phyloP scores from a whole-genome alignment of 2,113 vertebrate genomes.

The Pluvialis apricaria region DNA sequence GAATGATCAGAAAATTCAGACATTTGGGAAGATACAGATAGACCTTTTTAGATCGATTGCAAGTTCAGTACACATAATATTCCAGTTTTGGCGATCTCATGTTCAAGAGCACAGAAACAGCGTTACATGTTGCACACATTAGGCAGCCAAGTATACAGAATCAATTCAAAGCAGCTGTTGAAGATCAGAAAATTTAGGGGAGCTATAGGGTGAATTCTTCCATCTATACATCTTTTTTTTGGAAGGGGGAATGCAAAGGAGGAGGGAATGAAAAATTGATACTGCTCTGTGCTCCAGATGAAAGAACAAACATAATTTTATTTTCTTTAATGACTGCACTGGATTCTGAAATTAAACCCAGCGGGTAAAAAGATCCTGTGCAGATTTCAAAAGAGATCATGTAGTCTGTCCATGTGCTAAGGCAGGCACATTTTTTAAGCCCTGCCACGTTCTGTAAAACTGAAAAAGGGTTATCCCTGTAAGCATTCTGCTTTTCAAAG shows the following conservation, averaged over 20 bases:
- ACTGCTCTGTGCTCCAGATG: conserved; percentile 14
- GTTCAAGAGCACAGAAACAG: neutral
- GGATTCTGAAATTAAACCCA: conserved; percentile 52
- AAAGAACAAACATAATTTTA: conserved; percentile 54
- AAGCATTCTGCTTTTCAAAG: conserved; percentile 43
- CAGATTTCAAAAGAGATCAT: conserved; percentile 61
- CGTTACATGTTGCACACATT: conserved; percentile 16
- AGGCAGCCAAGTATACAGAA: neutral
- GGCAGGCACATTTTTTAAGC: conserved; percentile 37
- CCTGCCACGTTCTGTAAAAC: conserved; percentile 13
- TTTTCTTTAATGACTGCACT: conserved; percentile 48
- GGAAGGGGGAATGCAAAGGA: conserved; percentile 34
- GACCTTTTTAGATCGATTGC: neutral
- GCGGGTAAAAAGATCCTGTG: conserved; percentile 55
- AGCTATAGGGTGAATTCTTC: conserved; percentile 19
- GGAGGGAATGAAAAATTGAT: conserved; percentile 54
- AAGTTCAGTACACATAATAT: neutral
- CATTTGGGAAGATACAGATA: neutral
- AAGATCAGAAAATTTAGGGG: conserved; percentile 15
- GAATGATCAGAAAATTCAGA: neutral
- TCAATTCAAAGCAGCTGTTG: conserved; percentile 50
- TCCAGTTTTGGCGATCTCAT: neutral
- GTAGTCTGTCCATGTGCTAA: conserved; percentile 50
- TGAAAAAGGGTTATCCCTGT: conserved; percentile 29
- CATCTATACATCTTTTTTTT: neutral